Evolutionary conservation across 2,797 vertebrate species (phyloP).

Genomic region (Lepus oiostolus): DNA sequence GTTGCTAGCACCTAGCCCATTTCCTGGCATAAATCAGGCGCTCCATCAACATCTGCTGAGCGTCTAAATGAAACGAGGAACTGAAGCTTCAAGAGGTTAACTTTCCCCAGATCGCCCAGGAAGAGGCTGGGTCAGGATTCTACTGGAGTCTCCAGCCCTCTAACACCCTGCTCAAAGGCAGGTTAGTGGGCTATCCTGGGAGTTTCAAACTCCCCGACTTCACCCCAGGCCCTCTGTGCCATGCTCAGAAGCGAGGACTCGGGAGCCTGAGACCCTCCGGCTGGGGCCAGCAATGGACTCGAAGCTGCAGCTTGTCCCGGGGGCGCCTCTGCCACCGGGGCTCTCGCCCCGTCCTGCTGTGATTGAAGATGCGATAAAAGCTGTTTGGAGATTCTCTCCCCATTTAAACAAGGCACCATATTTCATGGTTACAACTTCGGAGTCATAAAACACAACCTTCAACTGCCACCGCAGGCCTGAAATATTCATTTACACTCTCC

Average conservation of each 20-base stretch:
- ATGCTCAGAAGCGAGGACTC: not conserved
- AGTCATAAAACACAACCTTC: constrained; percentile 75
- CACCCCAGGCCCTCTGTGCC: not conserved
- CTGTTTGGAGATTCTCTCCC: constrained; percentile 75
- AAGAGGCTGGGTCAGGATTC: not conserved
- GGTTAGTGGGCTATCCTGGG: not conserved
- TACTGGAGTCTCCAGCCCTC: not conserved
- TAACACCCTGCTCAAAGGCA: not conserved
- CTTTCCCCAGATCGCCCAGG: not conserved
- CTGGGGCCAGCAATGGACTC: not conserved
- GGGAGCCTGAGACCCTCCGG: not conserved
- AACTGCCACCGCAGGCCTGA: constrained; percentile 62
- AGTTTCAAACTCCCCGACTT: not conserved
- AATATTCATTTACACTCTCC: constrained; percentile 60
- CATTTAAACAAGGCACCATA: constrained; percentile 72
- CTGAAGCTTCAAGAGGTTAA: not conserved
- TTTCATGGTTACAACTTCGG: constrained; percentile 75
- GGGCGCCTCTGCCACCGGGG: not conserved
- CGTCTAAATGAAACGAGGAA: not conserved
- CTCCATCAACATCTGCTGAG: not conserved
- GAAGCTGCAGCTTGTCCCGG: not conserved
- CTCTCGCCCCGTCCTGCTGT: not conserved
- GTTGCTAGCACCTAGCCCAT: not conserved
- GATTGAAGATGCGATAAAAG: constrained; percentile 72
- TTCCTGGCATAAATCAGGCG: not conserved